A percentile compares a stretch with the other conserved stretches of the same genome.
phyloP scores from a whole-genome alignment of 2,797 vertebrate species.

The Helicolenus hilgendorfi region DNA sequence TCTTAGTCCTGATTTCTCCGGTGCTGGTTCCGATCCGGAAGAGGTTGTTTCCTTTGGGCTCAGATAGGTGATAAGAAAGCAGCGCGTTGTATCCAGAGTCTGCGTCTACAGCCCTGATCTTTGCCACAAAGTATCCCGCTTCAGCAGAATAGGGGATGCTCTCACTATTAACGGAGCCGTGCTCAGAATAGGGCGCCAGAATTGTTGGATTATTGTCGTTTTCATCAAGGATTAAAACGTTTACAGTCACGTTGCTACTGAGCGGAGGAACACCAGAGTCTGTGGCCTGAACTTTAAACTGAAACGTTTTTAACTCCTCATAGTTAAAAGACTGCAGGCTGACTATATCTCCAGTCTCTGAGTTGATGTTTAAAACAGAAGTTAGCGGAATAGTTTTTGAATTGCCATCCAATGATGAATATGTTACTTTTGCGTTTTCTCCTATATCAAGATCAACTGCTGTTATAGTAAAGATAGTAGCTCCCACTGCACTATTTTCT shows the following conservation, averaged over 20 bases:
- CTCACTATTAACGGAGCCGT: too few species aligned
- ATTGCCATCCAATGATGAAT: conserved; percentile 43
- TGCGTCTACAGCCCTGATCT: too few species aligned
- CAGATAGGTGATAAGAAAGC: too few species aligned
- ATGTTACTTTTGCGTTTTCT: conserved; percentile 92
- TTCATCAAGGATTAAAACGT: too few species aligned
- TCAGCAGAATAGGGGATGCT: too few species aligned
- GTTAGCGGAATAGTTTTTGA: conserved; percentile 81
- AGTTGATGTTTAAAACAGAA: conserved; percentile 91
- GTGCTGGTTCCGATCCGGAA: too few species aligned
- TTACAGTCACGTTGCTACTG: conserved; percentile 91
- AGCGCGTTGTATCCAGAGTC: too few species aligned
- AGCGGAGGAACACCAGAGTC: conserved; percentile 91
- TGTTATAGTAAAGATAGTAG: conserved; percentile 64
- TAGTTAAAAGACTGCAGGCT: conserved; percentile 87
- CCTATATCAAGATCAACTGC: conserved; percentile 80
- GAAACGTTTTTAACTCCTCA: conserved; percentile 91
- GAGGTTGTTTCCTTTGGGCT: too few species aligned
- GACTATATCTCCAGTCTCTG: conserved; percentile 91
- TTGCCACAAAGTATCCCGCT: too few species aligned
- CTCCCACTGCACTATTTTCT: conserved; percentile 73
- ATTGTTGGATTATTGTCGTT: too few species aligned
- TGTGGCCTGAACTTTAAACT: conserved; percentile 91
- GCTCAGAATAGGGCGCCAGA: too few species aligned
- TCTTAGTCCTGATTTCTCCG: too few species aligned